These are phyloP conservation scores for Drosophila basisetae DNA, from an alignment of 2,888 invertebrate species.

Conservation along the genomic window DNA sequence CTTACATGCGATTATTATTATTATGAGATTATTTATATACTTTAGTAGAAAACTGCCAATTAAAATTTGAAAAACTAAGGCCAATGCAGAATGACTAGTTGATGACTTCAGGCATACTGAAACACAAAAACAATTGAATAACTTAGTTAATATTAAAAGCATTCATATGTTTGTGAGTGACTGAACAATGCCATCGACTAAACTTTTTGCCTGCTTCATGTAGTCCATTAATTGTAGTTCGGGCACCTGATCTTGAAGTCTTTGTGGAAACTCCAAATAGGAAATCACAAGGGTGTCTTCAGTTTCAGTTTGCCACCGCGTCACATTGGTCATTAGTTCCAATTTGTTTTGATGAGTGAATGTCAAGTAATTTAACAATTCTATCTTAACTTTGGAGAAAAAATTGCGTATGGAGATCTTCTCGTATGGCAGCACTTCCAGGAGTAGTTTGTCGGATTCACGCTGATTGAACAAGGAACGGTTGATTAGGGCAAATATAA, in stretches of 20 bases:
- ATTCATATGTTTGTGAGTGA: not conserved
- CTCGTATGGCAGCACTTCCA: constrained; percentile 55
- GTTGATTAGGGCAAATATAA: constrained; percentile 53
- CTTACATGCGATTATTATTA: too few relatives aligned
- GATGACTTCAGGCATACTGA: not conserved
- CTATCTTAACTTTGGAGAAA: constrained; percentile 23
- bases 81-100: not conserved
- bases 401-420: constrained; percentile 58
- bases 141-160: not conserved
- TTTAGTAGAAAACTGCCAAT: not conserved
- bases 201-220: constrained; percentile 28
- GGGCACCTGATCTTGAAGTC: constrained; percentile 42
- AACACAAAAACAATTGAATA: not conserved
- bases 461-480: constrained; percentile 28
- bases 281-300: constrained; percentile 36
- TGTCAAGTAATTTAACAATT: constrained; percentile 41
- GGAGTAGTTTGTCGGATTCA: constrained; percentile 38
- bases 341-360: constrained; percentile 21
- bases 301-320: constrained; percentile 45
- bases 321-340: constrained; percentile 47
- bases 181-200: constrained; percentile 24
- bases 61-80: not conserved
- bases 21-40: not conserved
- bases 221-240: constrained; percentile 63
- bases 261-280: constrained; percentile 51